Evolutionary conservation across 2,888 invertebrate genomes (phyloP).

Genomic region (Andrena bucephala): DNA sequence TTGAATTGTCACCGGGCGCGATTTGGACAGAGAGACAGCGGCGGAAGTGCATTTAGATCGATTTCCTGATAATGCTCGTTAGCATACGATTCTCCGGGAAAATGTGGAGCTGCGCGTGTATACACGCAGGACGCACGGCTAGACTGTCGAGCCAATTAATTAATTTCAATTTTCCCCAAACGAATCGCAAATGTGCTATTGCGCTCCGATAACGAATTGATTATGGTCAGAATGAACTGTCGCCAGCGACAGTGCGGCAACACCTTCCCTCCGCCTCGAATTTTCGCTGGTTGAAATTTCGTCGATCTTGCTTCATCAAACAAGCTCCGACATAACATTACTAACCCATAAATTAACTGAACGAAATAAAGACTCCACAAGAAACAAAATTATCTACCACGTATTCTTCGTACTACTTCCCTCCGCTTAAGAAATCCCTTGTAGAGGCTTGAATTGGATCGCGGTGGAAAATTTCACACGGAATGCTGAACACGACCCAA

Average conservation of each 20-base stretch:
- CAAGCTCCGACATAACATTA: too few relatives aligned
- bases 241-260: slow-evolving; percentile 47
- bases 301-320: not conserved
- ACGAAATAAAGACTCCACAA: too few relatives aligned
- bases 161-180: slow-evolving; percentile 80
- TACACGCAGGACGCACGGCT: slow-evolving; percentile 25
- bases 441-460: not conserved
- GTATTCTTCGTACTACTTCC: too few relatives aligned
- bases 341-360: too few relatives aligned
- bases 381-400: too few relatives aligned
- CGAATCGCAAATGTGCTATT: slow-evolving; percentile 77
- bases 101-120: slow-evolving; percentile 50
- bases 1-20: slow-evolving; percentile 31
- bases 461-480: not conserved
- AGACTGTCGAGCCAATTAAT: slow-evolving; percentile 76
- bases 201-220: slow-evolving; percentile 78
- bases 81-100: slow-evolving; percentile 69
- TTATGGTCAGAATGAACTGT: slow-evolving; percentile 70
- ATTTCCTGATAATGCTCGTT: slow-evolving; percentile 75
- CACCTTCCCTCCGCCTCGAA: slow-evolving; percentile 49
- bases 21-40: slow-evolving; percentile 25
- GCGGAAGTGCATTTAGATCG: slow-evolving; percentile 46
- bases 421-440: too few relatives aligned
- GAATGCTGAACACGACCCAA: not conserved
- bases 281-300: slow-evolving; percentile 13